Base-by-base conservation (phyloP, 2,113 vertebrate species). In the Limanda limanda region DNA sequence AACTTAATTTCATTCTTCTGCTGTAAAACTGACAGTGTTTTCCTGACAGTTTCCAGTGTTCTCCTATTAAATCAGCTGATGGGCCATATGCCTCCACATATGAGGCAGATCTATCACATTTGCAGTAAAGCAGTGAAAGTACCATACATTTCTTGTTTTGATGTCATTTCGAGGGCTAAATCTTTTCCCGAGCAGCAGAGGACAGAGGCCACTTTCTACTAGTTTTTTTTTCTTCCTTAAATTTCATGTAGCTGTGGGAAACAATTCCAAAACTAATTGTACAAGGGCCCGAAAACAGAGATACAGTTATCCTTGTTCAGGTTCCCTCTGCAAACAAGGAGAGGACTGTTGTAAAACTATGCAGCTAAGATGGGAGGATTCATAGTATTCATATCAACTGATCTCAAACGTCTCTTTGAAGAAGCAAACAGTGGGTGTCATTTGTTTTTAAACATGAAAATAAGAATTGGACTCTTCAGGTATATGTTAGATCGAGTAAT, bases 241-340 rank as follows among this genome's bases (percentile, higher is more conserved):
- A 18, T 25, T 47, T 68, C 35, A 68, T 66, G 17, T 47, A 14
- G 55, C 63, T 76, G 59, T 3, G 25, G 48, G 59, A 78, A 81
- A 73, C 23, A 12, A 69, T 56, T 63, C 60, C 15, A 67, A 68
- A 76, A 65, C 57, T 68, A 71, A 71, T 31, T 13, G 25, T 56
- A 71, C 27, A 42, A 37, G n/a, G 57, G 21, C 31, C 31, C 21
- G 12, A 56, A 70, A 24, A 62, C 35, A 13, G 13, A 75, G 55
- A 80, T 65, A 72, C n/a, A 74, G 62, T 65, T 25, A 74, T 64
- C 55, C 12, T 83, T 79, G 66, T 83, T 74, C 31, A 42, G n/a
- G 55, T 31, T 68, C n/a, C 65, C 21, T 24, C 51, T 25, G 52
- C 60, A 71, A 79, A 90, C 80, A 85, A 87, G 63, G 64, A 67